Evolutionary conservation across 2,888 invertebrate genomes (phyloP).

Genomic region (Scaptomyza tumidula): DNA sequence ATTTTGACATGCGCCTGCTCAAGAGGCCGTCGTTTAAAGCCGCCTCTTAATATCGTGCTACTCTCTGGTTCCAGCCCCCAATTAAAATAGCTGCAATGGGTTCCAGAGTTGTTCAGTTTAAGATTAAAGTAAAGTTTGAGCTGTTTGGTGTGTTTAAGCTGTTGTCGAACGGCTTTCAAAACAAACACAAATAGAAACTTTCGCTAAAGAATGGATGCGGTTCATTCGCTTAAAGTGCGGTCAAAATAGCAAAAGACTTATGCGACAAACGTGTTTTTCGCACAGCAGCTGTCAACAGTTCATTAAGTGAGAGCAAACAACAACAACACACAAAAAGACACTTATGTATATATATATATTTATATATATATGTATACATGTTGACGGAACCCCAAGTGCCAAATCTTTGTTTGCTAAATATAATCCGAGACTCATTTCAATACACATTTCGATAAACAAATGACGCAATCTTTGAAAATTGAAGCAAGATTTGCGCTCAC

Average conservation of each 20-base stretch:
- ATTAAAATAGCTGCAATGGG: conserved; percentile 57
- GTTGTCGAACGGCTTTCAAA: conserved; percentile 55
- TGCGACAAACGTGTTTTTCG: conserved; percentile 76
- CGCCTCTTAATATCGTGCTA: conserved; percentile 21
- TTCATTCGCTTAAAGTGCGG: conserved; percentile 37
- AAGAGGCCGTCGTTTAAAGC: conserved; percentile 1
- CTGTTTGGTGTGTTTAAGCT: conserved; percentile 3
- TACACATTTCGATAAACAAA: conserved; percentile 72
- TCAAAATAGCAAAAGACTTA: conserved; percentile 43
- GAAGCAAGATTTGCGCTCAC: conserved; percentile 19
- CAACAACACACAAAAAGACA: conserved; percentile 31
- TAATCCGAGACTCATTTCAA: conserved; percentile 74
- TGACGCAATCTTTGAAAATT: conserved; percentile 70
- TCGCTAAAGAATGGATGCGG: conserved; percentile 64
- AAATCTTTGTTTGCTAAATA: conserved; percentile 64
- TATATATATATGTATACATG: neutral
- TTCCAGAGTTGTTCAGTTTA: neutral
- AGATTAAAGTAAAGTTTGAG: conserved; percentile 2
- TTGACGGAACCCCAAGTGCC: conserved; percentile 29
- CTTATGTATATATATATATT: too few relatives aligned
- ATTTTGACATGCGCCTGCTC: conserved; percentile 50
- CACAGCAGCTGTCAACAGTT: conserved; percentile 70
- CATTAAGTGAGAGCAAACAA: conserved; percentile 52
- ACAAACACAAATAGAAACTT: conserved; percentile 68
- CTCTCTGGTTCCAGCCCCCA: conserved; percentile 44